phyloP scores from a whole-genome alignment of 1,140 invertebrate species.

The Lerema accius region DNA sequence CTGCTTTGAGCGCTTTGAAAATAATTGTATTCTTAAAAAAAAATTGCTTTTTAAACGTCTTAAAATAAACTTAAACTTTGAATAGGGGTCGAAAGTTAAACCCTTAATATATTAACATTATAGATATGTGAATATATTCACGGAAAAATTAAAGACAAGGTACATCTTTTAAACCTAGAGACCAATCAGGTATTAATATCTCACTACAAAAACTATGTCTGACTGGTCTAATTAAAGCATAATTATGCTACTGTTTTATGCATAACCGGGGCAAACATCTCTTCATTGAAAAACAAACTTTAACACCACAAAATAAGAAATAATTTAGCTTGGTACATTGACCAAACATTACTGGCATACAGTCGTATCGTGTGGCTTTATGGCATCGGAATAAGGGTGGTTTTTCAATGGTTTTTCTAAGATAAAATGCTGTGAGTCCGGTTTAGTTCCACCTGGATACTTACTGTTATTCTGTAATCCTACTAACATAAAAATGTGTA shows the following conservation, averaged over 20 bases:
- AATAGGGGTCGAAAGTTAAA: no score
- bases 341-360: background rate
- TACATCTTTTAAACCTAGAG: background rate
- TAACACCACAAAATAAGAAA: background rate
- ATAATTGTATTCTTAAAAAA: no score
- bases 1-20: no score
- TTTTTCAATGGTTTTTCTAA: slow-evolving; percentile 1
- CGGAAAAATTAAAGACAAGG: no score
- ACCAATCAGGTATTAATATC: background rate
- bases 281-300: background rate
- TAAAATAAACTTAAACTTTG: no score
- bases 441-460: slow-evolving; percentile 11
- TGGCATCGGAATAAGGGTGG: background rate
- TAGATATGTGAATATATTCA: no score
- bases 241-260: slow-evolving; percentile 8
- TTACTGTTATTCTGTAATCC: slow-evolving; percentile 25
- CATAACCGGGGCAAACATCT: slow-evolving; percentile 7
- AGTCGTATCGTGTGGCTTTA: slow-evolving; percentile 1
- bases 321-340: background rate
- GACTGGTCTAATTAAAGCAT: slow-evolving; percentile 24
- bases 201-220: slow-evolving; percentile 9
- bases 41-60: no score
- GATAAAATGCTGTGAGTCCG: slow-evolving; percentile 6
- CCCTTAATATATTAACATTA: no score
- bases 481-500: slow-evolving; percentile 27